These are phyloP conservation scores for Irena cyanogastra DNA, from an alignment of 2,113 vertebrate genomes.

Conservation along the genomic window DNA sequence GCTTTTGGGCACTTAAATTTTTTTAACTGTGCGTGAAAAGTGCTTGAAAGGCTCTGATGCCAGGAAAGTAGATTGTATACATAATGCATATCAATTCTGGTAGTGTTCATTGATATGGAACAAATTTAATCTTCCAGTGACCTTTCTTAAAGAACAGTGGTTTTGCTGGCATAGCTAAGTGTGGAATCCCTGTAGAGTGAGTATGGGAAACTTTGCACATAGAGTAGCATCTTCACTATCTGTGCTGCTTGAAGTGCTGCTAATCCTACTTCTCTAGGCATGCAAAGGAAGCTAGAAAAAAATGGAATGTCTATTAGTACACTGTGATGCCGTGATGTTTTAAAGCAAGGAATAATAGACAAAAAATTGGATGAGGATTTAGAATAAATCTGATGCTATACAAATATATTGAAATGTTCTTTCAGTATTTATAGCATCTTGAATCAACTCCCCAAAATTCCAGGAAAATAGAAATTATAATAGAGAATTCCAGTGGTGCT, in stretches of 20 bases:
- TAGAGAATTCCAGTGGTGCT: neutral
- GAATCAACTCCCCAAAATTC: neutral
- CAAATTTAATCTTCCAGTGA: constrained; percentile 53
- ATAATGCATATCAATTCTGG: constrained; percentile 49
- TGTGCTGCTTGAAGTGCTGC: neutral
- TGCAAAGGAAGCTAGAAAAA: neutral
- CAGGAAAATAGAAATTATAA: neutral
- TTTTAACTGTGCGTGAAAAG: neutral
- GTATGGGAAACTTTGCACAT: neutral
- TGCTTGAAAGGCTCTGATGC: constrained; percentile 7
- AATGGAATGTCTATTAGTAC: neutral
- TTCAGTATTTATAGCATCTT: neutral
- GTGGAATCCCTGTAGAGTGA: neutral
- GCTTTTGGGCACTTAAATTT: neutral
- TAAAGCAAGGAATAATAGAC: neutral
- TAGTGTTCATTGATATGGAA: constrained; percentile 31
- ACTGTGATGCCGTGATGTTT: neutral
- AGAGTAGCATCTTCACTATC: neutral
- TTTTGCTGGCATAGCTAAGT: constrained; percentile 22
- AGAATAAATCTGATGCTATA: neutral
- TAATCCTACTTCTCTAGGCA: neutral
- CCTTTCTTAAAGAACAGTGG: constrained; percentile 17
- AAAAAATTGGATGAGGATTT: neutral
- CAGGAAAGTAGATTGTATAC: constrained; percentile 37
- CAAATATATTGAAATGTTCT: neutral